A percentile compares a stretch with the other conserved stretches of the same genome.
phyloP scores from a whole-genome alignment of 2,888 invertebrate species.

The Tyria jacobaeae region DNA sequence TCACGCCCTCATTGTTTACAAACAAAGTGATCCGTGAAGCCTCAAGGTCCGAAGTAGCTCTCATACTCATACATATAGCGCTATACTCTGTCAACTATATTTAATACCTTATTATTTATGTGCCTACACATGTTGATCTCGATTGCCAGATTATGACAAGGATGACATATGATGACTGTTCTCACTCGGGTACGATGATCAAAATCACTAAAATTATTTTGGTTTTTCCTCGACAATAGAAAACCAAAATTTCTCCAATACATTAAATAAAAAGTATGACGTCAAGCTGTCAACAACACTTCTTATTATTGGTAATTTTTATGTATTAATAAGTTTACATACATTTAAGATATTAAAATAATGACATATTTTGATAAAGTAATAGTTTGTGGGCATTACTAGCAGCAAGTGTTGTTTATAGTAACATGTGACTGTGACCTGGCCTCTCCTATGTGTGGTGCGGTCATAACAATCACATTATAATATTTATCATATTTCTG shows the following conservation, averaged over 20 bases:
- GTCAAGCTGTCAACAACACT: background rate
- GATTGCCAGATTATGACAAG: background rate
- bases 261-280: too few relatives aligned
- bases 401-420: too few relatives aligned
- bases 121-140: background rate
- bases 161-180: background rate
- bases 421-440: too few relatives aligned
- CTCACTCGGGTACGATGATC: background rate
- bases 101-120: background rate
- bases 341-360: too few relatives aligned
- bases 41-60: background rate
- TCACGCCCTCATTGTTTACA: conserved; percentile 40
- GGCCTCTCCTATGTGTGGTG: too few relatives aligned
- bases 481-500: too few relatives aligned
- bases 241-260: too few relatives aligned
- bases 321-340: background rate
- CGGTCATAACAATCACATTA: too few relatives aligned
- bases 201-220: background rate
- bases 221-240: background rate
- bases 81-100: background rate
- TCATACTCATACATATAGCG: background rate
- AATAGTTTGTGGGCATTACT: too few relatives aligned
- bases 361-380: too few relatives aligned
- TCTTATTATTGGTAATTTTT: background rate
- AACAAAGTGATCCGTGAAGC: conserved; percentile 40